Base-by-base conservation (phyloP, 1,140 invertebrate species). In the Oryctes rhinoceros region DNA sequence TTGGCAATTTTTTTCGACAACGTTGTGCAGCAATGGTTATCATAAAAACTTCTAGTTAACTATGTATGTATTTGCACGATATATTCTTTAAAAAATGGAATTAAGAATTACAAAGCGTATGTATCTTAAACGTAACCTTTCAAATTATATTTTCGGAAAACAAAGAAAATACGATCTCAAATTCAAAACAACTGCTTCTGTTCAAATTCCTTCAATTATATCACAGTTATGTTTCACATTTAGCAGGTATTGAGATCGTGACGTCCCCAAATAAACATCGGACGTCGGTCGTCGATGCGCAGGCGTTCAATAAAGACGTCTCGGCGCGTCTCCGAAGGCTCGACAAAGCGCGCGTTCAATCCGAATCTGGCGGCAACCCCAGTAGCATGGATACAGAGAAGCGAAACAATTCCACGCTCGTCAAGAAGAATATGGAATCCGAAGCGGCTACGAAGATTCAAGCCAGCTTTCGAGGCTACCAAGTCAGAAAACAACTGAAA, bases 371-470 rank as follows among this genome's bases (percentile, higher is more conserved):
- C 47, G 62, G 30, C 65, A 67, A 35, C 24, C 81, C 80, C 76
- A 59, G 75, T 74, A 81, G 75, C n/a, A 85, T 83, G 81, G 84
- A 84, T 79, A 65, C 79, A 37, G 79, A 80, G 24, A 84, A 84
- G 81, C 79, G 84, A 15, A 86, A 85, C 65, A 87, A 87, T 82
- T 82, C 83, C 67, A 80, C 81, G 24, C 81, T 83, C 48, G 59
- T 78, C 47, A 82, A 84, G 67, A 86, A 85, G 79, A 86, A 84
- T 79, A 84, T 86, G 83, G 89, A 90, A 86, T 86, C 87, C 67
- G 86, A 87, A 80, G 94, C 94, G 30, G 94, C 94, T 13, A 92
- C 91, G 3, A 94, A 92, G 85, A 94, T 95, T 77, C 94, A 95
- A 86, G 93, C 93, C 47, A 90, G 91, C 77, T 94, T 93, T 86